Conservation (phyloP, 2,888 invertebrate species). For the Stenichneumon culpator region DNA sequence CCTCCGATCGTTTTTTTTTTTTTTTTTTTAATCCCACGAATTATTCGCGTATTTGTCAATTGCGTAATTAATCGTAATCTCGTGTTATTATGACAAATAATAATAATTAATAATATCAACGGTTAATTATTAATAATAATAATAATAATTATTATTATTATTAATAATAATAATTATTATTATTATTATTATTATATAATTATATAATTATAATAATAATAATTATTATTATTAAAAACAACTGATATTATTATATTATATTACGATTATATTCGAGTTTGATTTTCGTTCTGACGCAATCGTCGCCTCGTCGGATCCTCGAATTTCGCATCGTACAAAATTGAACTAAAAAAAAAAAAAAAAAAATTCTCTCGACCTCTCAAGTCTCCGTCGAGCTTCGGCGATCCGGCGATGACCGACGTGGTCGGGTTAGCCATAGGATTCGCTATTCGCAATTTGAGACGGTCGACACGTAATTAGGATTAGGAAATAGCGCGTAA, state of each 20-base stretch:
- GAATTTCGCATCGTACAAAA: neutral
- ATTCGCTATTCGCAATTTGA: slow-evolving; percentile 1
- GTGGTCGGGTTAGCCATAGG: neutral
- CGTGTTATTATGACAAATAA: too few relatives aligned
- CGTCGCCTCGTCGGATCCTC: slow-evolving; percentile 24
- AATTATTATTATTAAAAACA: neutral
- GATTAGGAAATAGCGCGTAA: slow-evolving; percentile 39
- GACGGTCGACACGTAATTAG: slow-evolving; percentile 22
- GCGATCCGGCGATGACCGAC: neutral
- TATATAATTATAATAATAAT: neutral
- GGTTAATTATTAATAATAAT: too few relatives aligned
- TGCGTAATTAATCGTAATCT: neutral
- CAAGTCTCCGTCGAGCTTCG: neutral
- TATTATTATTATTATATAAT: neutral
- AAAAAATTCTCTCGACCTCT: neutral
- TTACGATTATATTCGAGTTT: neutral
- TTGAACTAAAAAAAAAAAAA: neutral
- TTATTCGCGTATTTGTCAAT: slow-evolving; percentile 9
- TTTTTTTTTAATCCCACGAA: neutral
- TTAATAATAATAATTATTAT: neutral
- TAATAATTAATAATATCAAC: neutral
- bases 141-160: neutral
- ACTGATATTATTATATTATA: neutral
- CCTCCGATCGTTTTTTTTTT: slow-evolving; percentile 25
- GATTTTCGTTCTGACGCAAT: neutral